Base-by-base conservation (phyloP, 2,113 vertebrate species). In the Anarhynchus alexandrinus region DNA sequence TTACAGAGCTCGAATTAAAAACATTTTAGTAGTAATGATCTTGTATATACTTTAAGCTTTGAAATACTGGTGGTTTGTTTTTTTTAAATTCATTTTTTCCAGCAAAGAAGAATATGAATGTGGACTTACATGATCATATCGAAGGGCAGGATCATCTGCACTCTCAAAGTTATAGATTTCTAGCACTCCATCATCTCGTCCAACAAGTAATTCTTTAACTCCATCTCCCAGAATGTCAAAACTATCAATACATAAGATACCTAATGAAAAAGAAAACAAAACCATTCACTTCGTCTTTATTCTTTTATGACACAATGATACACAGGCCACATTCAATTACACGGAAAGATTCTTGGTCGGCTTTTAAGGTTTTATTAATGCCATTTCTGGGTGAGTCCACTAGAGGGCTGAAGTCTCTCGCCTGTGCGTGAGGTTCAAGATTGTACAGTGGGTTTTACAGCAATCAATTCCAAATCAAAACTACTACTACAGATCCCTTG, bases 181-280 rank as follows among this genome's bases (percentile, higher is more conserved):
- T 65, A 99, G 98, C 5, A 98, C 97, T 49, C 99, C 99, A 82
- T 99, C 99, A 94, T 99, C 99, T 87, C 99, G 98, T 22, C 99
- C 99, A 88, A 99, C 97, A 16, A 99, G 98, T 42, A 99, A 88
- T 88, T 99, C 99, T 93, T 98, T 99, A 91, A 99, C 99, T 27
- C 99, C 99, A 67, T 99, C 99, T 90, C 99, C 99, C 93, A 99
- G 58, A 78, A 99, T 99, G 89, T 99, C 99, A 94, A 99, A 99
- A 17, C 98, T 98, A 95, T 99, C 99, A 58, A 99, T 96, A 94
- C 99, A 99, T 47, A 99, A 97, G 87, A 99, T 96, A 89, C 99
- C 99, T 99, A 91, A 38, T 10, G 43, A 87, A 94, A 96, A 82
- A 83, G 45, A 82, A 71, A 93, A 61, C 16, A 57, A 71, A 79